phyloP scores from a whole-genome alignment of 2,888 invertebrate genomes.

The Pheosia gnoma region DNA sequence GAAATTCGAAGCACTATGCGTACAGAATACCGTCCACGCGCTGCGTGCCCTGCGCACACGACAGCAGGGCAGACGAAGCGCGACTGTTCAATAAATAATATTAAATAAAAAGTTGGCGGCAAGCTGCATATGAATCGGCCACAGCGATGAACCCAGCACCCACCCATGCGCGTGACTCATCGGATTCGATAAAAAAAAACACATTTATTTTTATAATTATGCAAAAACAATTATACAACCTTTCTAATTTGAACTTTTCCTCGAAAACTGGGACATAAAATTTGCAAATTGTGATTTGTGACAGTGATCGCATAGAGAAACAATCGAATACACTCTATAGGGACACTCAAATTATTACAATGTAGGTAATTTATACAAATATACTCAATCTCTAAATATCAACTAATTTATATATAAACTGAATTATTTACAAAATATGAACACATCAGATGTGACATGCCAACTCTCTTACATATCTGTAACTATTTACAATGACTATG shows the following conservation, averaged over 20 bases:
- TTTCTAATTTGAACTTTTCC: conserved; percentile 68
- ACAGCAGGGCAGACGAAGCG: conserved; percentile 1
- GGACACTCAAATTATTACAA: conserved; percentile 78
- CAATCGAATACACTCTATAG: conserved; percentile 72
- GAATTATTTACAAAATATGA: conserved; percentile 81
- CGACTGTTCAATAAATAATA: conserved; percentile 16
- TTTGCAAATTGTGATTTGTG: conserved; percentile 82
- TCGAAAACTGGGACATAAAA: conserved; percentile 61
- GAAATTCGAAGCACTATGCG: conserved; percentile 26
- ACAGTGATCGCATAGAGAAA: conserved; percentile 73
- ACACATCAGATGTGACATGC: conserved; percentile 67
- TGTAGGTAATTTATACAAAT: conserved; percentile 72
- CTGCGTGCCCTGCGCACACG: conserved; percentile 3
- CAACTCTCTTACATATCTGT: conserved; percentile 72
- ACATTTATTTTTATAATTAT: conserved; percentile 60
- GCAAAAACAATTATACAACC: conserved; percentile 71
- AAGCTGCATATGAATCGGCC: conserved; percentile 48
- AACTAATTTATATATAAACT: conserved; percentile 71
- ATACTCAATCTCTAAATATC: conserved; percentile 77
- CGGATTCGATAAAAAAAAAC: conserved; percentile 56
- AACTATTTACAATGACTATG: conserved; percentile 83
- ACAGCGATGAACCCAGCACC: conserved; percentile 51
- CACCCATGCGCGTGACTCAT: conserved; percentile 69
- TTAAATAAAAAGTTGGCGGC: conserved; percentile 23
- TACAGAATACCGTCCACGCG: conserved; percentile 38